phyloP scores from a whole-genome alignment of 2,888 invertebrate species.

The Cylloceria caligata region DNA sequence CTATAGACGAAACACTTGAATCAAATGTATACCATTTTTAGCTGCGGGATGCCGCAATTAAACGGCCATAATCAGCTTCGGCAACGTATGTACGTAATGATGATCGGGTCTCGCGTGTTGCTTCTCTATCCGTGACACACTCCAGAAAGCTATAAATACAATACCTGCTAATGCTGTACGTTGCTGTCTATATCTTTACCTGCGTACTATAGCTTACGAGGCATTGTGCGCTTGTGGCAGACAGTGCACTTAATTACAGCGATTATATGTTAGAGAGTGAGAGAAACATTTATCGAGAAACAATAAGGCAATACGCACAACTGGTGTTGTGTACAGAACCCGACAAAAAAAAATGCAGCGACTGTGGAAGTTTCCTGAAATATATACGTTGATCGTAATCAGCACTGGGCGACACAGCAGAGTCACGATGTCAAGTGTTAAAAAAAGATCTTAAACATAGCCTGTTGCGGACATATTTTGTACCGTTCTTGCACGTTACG shows the following conservation, averaged over 20 bases:
- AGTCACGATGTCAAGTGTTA: neutral
- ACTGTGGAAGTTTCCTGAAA: neutral
- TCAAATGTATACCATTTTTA: constrained; percentile 28
- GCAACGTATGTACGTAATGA: constrained; percentile 23
- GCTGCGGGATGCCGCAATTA: constrained; percentile 52
- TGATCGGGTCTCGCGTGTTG: constrained; percentile 15
- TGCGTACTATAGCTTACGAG: neutral
- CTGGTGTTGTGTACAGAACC: neutral
- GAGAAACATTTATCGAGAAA: constrained; percentile 54
- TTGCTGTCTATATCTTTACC: neutral
- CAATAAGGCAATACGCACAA: constrained; percentile 32
- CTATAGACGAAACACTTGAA: neutral
- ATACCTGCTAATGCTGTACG: constrained; percentile 31
- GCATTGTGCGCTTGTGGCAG: constrained; percentile 29
- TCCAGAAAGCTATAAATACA: constrained; percentile 65
- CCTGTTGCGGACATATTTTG: no score
- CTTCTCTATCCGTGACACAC: constrained; percentile 65
- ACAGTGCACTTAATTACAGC: constrained; percentile 46
- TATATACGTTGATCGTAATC: neutral
- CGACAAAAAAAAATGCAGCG: constrained; percentile 8
- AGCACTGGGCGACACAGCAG: neutral
- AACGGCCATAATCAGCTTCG: constrained; percentile 58
- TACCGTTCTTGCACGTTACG: no score
- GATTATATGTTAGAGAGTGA: neutral
- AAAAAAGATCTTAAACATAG: neutral